phyloP scores from a whole-genome alignment of 2,113 vertebrate species.

The Semnornis frantzii region DNA sequence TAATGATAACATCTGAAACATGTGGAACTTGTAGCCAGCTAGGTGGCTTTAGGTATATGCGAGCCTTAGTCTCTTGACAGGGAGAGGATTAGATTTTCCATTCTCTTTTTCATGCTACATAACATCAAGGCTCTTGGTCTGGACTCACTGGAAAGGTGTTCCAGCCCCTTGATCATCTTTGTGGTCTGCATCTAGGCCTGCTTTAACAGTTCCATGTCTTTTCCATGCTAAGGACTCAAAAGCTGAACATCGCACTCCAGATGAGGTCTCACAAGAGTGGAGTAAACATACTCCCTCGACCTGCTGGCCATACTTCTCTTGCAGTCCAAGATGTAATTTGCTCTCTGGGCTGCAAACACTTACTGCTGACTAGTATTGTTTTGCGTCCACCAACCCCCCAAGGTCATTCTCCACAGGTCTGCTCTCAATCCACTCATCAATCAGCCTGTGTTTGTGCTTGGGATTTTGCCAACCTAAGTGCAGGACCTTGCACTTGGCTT shows the following conservation, averaged over 20 bases:
- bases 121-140: background rate
- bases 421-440: background rate
- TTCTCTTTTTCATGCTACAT: background rate
- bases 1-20: conserved; percentile 35
- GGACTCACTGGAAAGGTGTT: background rate
- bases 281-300: background rate
- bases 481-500: background rate
- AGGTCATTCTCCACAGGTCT: background rate
- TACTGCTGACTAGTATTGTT: background rate
- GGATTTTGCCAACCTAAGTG: background rate
- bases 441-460: background rate
- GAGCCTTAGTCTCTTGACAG: background rate
- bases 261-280: background rate
- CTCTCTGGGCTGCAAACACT: background rate
- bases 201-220: background rate
- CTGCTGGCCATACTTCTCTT: background rate
- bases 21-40: background rate
- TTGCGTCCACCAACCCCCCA: background rate
- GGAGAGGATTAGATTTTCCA: conserved; percentile 2
- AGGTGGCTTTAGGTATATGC: background rate
- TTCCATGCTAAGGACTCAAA: background rate
- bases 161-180: background rate
- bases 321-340: background rate
- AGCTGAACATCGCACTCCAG: background rate
- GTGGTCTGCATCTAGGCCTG: background rate